These are phyloP conservation scores for Neuroterus valhalla DNA, from an alignment of 1,140 invertebrate genomes.

Conservation along the genomic window DNA sequence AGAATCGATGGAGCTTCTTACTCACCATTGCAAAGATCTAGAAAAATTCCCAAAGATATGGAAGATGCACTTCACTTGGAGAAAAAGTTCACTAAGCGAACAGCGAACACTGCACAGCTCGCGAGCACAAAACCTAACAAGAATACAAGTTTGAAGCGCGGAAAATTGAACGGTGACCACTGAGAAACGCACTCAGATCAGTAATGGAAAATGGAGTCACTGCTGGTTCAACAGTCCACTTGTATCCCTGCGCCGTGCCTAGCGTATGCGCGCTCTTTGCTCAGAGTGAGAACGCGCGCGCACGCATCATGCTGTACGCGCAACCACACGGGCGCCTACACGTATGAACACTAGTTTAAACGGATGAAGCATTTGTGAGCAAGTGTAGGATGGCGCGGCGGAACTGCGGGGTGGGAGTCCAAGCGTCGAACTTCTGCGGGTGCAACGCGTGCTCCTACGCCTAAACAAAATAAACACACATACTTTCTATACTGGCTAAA, in stretches of 20 bases:
- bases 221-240: slow-evolving; percentile 59
- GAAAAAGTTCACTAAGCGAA: slow-evolving; percentile 24
- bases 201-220: slow-evolving; percentile 72
- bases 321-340: not conserved
- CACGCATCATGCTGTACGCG: not conserved
- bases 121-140: slow-evolving; percentile 40
- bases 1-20: slow-evolving; percentile 12
- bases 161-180: slow-evolving; percentile 48
- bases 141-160: slow-evolving; percentile 33
- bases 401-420: not conserved
- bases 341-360: not conserved
- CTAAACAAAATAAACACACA: slow-evolving; percentile 14
- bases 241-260: slow-evolving; percentile 67
- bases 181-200: slow-evolving; percentile 68
- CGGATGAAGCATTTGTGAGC: not conserved
- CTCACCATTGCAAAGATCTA: slow-evolving; percentile 10
- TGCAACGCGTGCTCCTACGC: slow-evolving; percentile 29
- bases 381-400: not conserved
- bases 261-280: not conserved
- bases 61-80: not conserved
- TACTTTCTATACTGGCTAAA: slow-evolving; percentile 44
- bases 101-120: slow-evolving; percentile 23
- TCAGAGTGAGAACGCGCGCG: not conserved
- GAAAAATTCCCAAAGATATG: not conserved
- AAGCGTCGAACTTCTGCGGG: slow-evolving; percentile 22